Conservation (phyloP, 2,888 invertebrate genomes). For the Spatulosminthurus flaviceps region DNA sequence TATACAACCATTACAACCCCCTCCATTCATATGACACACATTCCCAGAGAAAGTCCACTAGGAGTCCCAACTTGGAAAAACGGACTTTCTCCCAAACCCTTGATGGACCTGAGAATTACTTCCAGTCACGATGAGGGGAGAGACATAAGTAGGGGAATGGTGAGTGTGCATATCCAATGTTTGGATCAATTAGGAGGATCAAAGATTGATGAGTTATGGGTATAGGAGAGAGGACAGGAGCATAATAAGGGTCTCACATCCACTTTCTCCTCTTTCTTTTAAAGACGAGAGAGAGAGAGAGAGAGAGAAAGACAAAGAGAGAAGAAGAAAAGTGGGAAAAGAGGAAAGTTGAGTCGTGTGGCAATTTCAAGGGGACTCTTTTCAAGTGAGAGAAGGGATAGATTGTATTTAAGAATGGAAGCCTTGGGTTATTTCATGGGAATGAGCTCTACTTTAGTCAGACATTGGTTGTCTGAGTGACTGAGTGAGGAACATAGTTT, state of each 20-base stretch:
- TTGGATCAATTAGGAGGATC: constrained; percentile 48
- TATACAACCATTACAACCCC: not conserved
- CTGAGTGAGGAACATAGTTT: too few species aligned
- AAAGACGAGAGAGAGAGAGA: constrained; percentile 4
- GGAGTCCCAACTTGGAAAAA: too few species aligned
- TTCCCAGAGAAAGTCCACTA: too few species aligned
- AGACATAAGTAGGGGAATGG: constrained; percentile 19
- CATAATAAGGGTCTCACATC: not conserved
- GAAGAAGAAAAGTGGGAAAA: constrained; percentile 12
- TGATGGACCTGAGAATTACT: too few species aligned
- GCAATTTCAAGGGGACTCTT: not conserved
- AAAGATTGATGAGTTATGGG: constrained; percentile 48
- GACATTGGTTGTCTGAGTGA: too few species aligned
- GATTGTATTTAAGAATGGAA: not conserved
- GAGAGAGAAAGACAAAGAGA: constrained; percentile 16
- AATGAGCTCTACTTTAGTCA: not conserved
- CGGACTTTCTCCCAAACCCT: too few species aligned
- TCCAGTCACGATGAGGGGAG: too few species aligned
- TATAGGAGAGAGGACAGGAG: not conserved
- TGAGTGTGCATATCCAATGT: constrained; percentile 31
- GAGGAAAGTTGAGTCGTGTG: not conserved
- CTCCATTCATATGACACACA: not conserved
- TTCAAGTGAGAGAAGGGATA: not conserved
- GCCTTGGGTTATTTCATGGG: not conserved
- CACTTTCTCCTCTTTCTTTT: not conserved